Percentiles rank a stretch among this genome's conserved stretches.
Conservation (phyloP, 2,888 invertebrate genomes). For the Macaria notata region DNA sequence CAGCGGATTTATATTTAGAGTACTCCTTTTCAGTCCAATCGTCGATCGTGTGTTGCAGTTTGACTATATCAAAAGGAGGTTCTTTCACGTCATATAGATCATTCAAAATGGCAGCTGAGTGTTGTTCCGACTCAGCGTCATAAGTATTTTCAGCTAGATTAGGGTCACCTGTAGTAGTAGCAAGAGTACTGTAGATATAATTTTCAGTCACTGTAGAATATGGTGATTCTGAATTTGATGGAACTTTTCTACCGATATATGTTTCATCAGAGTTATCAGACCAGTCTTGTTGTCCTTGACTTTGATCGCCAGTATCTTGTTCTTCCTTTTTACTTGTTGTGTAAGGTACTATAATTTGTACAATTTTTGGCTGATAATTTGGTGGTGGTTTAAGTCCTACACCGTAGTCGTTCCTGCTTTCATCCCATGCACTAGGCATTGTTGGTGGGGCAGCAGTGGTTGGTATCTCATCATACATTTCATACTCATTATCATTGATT, state of each 20-base stretch:
- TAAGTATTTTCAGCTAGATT: slow-evolving; percentile 63
- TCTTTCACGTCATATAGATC: slow-evolving; percentile 74
- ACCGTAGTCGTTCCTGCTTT: slow-evolving; percentile 53
- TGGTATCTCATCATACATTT: slow-evolving; percentile 68
- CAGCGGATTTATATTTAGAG: slow-evolving; percentile 76
- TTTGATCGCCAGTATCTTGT: slow-evolving; percentile 40
- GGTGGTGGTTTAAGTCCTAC: slow-evolving; percentile 47
- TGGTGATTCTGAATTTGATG: slow-evolving; percentile 55
- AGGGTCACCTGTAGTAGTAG: slow-evolving; percentile 54
- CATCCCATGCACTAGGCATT: slow-evolving; percentile 51
- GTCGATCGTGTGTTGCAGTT: slow-evolving; percentile 91
- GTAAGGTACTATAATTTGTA: slow-evolving; percentile 92
- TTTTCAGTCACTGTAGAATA: slow-evolving; percentile 44
- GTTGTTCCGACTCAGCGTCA: slow-evolving; percentile 77
- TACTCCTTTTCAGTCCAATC: slow-evolving; percentile 92
- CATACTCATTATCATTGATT: slow-evolving; percentile 60
- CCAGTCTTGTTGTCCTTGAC: slow-evolving; percentile 73
- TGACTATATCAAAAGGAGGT: slow-evolving; percentile 86
- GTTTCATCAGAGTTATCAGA: slow-evolving; percentile 53
- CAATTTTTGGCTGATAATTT: slow-evolving; percentile 82
- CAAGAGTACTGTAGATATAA: slow-evolving; percentile 38
- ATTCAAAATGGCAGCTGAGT: slow-evolving; percentile 56
- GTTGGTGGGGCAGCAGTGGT: slow-evolving; percentile 52
- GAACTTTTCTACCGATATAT: slow-evolving; percentile 76
- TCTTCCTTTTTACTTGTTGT: slow-evolving; percentile 76